Evolutionary conservation across 2,113 vertebrate genomes (phyloP).

Genomic region (Brachyhypopomus occidentalis): DNA sequence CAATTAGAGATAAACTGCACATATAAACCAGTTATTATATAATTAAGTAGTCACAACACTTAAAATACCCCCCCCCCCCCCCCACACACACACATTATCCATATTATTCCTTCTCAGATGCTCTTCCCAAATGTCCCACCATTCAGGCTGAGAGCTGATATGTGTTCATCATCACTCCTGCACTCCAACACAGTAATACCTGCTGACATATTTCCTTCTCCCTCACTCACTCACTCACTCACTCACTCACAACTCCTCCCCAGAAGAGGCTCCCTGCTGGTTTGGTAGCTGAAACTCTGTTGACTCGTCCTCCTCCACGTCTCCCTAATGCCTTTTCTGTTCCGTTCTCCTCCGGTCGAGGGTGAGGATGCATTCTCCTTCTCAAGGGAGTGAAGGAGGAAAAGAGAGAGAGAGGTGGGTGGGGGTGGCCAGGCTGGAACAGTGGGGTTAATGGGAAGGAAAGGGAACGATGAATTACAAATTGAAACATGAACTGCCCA

Average conservation of each 20-base stretch:
- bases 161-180: conserved; percentile 21
- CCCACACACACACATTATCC: conserved; percentile 8
- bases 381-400: conserved; percentile 51
- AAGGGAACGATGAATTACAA: conserved; percentile 46
- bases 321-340: conserved; percentile 62
- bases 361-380: conserved; percentile 65
- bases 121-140: conserved; percentile 55
- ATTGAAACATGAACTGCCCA: conserved; percentile 40
- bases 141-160: conserved; percentile 48
- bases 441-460: conserved; percentile 47
- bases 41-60: conserved; percentile 12
- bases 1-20: conserved; percentile 13
- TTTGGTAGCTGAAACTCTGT: conserved; percentile 74
- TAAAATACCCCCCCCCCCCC: conserved; percentile 41
- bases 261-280: conserved; percentile 61
- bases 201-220: conserved; percentile 71
- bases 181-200: conserved; percentile 73
- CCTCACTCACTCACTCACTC: conserved; percentile 36
- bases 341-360: conserved; percentile 53
- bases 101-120: background rate
- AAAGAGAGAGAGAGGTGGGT: conserved; percentile 19
- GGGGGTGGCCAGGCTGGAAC: background rate
- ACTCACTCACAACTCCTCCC: conserved; percentile 43
- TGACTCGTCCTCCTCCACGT: conserved; percentile 70
- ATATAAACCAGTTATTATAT: background rate